Evolutionary conservation across 2,888 invertebrate species (phyloP).

Genomic region (Physocephala rufipes): DNA sequence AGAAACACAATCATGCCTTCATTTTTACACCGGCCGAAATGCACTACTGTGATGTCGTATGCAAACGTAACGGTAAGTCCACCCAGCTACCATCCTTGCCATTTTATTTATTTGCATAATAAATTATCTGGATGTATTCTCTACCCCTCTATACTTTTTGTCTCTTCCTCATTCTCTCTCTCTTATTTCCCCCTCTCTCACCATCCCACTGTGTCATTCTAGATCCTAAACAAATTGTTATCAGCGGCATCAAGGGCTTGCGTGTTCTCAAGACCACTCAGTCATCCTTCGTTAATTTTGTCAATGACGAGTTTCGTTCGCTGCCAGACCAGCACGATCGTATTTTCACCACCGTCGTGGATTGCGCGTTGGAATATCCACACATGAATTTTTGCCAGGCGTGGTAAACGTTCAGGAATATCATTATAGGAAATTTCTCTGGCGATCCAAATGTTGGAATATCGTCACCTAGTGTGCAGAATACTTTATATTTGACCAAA

Average conservation of each 20-base stretch:
- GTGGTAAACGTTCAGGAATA: slow-evolving; percentile 76
- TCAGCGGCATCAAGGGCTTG: slow-evolving; percentile 76
- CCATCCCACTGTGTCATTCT: no score
- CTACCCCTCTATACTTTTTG: no score
- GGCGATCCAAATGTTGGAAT: slow-evolving; percentile 78
- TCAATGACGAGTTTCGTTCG: slow-evolving; percentile 81
- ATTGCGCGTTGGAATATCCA: slow-evolving; percentile 79
- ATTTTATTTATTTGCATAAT: background rate
- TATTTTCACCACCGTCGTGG: slow-evolving; percentile 77
- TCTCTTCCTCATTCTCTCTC: no score
- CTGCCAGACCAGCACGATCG: slow-evolving; percentile 79
- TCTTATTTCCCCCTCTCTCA: background rate
- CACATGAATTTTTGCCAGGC: slow-evolving; percentile 75
- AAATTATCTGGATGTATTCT: no score
- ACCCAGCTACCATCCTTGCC: background rate
- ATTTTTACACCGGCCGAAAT: slow-evolving; percentile 74
- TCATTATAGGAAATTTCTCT: slow-evolving; percentile 79
- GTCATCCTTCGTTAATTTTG: slow-evolving; percentile 81
- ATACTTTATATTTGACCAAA: slow-evolving; percentile 78
- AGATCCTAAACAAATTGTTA: slow-evolving; percentile 70
- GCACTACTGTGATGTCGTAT: slow-evolving; percentile 75
- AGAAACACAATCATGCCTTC: slow-evolving; percentile 80
- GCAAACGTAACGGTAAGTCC: slow-evolving; percentile 73
- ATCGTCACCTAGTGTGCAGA: slow-evolving; percentile 81
- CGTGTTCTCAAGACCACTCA: slow-evolving; percentile 83